Conservation (phyloP, 2,113 vertebrate species). For the Trematocara stigmaticum region DNA sequence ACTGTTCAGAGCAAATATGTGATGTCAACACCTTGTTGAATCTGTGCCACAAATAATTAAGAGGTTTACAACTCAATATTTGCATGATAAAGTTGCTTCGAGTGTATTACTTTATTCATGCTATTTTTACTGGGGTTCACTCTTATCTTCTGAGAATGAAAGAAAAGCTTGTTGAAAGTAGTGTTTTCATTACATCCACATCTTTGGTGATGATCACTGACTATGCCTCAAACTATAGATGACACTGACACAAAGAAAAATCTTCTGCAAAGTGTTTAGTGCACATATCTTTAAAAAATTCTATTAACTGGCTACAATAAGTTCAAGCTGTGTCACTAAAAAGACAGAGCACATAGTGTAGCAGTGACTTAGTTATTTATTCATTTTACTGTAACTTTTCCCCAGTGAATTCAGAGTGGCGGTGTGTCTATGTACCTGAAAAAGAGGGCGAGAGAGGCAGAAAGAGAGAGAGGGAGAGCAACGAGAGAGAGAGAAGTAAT, state of each 20-base stretch:
- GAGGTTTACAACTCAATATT: background rate
- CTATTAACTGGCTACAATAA: background rate
- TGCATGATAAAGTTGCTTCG: background rate
- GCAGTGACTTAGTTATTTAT: background rate
- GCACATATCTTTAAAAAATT: background rate
- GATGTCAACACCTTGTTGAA: background rate
- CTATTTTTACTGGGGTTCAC: fast-evolving
- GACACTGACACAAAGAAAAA: background rate
- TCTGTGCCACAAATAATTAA: background rate
- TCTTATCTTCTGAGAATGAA: background rate
- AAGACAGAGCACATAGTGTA: background rate
- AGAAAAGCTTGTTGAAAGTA: background rate
- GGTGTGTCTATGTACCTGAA: slow-evolving; percentile 41
- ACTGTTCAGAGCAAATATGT: background rate
- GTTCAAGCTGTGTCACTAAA: background rate
- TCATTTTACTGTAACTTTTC: slow-evolving; percentile 26
- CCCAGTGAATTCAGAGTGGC: slow-evolving; percentile 4
- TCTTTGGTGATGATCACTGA: background rate
- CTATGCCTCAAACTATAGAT: background rate
- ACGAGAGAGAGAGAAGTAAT: slow-evolving; percentile 49
- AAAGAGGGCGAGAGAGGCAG: background rate
- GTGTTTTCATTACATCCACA: background rate
- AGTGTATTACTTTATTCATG: background rate
- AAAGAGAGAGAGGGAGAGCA: background rate
- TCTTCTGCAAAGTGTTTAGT: background rate